Base-by-base conservation (phyloP, 92 coral and sea anemone species). In the Blastomussa wellsi region DNA sequence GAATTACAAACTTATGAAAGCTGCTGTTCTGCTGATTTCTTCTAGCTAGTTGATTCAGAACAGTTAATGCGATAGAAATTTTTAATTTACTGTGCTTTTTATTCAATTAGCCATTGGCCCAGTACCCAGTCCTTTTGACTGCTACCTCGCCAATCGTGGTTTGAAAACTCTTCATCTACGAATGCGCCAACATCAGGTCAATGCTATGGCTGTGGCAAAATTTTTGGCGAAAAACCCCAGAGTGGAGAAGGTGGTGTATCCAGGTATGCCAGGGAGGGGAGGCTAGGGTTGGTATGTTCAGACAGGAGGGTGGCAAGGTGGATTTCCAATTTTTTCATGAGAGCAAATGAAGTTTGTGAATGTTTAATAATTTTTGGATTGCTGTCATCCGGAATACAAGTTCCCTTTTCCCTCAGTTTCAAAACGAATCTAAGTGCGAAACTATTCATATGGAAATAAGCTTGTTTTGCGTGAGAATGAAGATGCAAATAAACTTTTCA, bases 41-140 rank as follows among this genome's bases (percentile, higher is more conserved):
- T n/a, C n/a, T n/a, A n/a, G n/a, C n/a, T n/a, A n/a, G n/a, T n/a
- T 44, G 5, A 6, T 44, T 44, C 11, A 44, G 49, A 3, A 44
- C 49, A 6, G 49, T 44, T n/a, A n/a, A 44, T 0, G 8, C 11
- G 12, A 8, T 44, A 13, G 7, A 44, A 26, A 2, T 14, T 62
- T 62, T 36, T 11, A 70, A 70, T 69, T 3, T 22, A 4, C 1
- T 36, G 7, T 72, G 24, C 48, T 69, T 82, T 20, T 41, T 7
- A 38, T 20, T 31, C 24, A 38, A 36, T 74, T 60, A 95, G 98
- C 98, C 47, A 85, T 90, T 87, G 98, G 98, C 11, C 92, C 95
- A 60, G 95, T 96, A 4, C 98, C 98, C 2, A 95, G 98, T 55
- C 98, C 98, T 3, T 96, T 96, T 90, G 95, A 93, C 84, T 96